Percentiles rank a stretch among this genome's conserved stretches.
These are phyloP conservation scores for Rhingia rostrata DNA, from an alignment of 2,888 invertebrate species.

Conservation along the genomic window DNA sequence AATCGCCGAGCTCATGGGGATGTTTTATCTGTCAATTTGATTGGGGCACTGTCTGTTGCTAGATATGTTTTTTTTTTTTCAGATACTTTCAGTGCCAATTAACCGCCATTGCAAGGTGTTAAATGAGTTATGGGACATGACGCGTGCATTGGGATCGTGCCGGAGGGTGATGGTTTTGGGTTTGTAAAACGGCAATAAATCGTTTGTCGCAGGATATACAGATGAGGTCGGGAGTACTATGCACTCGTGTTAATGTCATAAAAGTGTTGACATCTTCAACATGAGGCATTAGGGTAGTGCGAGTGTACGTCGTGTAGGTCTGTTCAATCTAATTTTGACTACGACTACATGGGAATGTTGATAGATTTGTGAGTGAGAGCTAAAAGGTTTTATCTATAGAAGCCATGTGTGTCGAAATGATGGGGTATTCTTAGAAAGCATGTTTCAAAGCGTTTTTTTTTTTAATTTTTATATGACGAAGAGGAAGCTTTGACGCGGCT, in stretches of 20 bases:
- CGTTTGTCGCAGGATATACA: slow-evolving; percentile 67
- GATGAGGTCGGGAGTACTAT: slow-evolving; percentile 18
- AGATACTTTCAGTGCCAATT: slow-evolving; percentile 61
- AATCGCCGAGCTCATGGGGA: slow-evolving; percentile 36
- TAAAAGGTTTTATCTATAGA: slow-evolving; percentile 4
- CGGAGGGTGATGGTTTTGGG: slow-evolving; percentile 29
- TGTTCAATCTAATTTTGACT: slow-evolving; percentile 41
- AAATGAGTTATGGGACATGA: slow-evolving; percentile 70
- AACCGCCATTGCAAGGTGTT: slow-evolving; percentile 72
- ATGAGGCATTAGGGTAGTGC: neutral
- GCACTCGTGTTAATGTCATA: slow-evolving; percentile 65
- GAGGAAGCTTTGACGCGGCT: slow-evolving; percentile 5
- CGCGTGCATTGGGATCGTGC: slow-evolving; percentile 37
- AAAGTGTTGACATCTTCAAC: slow-evolving; percentile 58
- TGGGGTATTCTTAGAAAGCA: slow-evolving; percentile 21
- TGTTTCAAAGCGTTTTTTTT: slow-evolving; percentile 45
- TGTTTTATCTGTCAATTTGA: slow-evolving; percentile 50
- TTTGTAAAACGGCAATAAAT: slow-evolving; percentile 55
- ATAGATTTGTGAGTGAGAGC: slow-evolving; percentile 55
- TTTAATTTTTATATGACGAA: slow-evolving; percentile 44
- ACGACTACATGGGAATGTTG: slow-evolving; percentile 19
- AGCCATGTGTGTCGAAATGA: slow-evolving; percentile 30
- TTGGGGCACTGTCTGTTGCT: slow-evolving; percentile 17
- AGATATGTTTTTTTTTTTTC: slow-evolving; percentile 8
- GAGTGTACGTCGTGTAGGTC: slow-evolving; percentile 30